Conservation (phyloP, 2,797 vertebrate genomes). For the Euphonia xanthogaster region DNA sequence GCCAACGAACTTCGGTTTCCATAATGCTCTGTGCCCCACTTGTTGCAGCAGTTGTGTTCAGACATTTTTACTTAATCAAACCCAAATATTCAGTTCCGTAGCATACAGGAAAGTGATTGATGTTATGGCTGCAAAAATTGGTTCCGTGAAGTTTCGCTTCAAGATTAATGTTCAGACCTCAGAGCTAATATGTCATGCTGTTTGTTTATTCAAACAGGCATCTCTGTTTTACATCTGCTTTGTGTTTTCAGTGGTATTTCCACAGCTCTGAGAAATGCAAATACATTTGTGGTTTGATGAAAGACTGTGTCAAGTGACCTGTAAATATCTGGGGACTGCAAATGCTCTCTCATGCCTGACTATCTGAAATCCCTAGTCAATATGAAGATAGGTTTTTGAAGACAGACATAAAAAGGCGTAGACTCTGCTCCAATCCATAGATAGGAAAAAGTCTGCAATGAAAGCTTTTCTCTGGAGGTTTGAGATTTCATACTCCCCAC, state of each 20-base stretch:
- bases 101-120: neutral
- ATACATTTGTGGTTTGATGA: neutral
- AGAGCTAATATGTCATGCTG: neutral
- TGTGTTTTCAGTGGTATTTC: slow-evolving; percentile 13
- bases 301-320: neutral
- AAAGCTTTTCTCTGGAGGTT: neutral
- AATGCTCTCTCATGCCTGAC: neutral
- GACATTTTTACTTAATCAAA: neutral
- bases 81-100: neutral
- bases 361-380: neutral
- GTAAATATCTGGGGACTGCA: neutral
- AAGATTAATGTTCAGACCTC: slow-evolving; percentile 13
- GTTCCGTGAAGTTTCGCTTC: neutral
- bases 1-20: neutral
- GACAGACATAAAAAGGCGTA: neutral
- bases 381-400: neutral
- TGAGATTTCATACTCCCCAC: neutral
- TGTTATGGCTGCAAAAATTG: neutral
- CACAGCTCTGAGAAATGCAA: slow-evolving; percentile 16
- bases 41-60: neutral
- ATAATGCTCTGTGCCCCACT: neutral
- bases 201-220: slow-evolving; percentile 13
- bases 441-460: neutral
- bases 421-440: neutral
- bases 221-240: neutral